Evolutionary conservation across 2,113 vertebrate species (phyloP).

Genomic region (Cygnus atratus): DNA sequence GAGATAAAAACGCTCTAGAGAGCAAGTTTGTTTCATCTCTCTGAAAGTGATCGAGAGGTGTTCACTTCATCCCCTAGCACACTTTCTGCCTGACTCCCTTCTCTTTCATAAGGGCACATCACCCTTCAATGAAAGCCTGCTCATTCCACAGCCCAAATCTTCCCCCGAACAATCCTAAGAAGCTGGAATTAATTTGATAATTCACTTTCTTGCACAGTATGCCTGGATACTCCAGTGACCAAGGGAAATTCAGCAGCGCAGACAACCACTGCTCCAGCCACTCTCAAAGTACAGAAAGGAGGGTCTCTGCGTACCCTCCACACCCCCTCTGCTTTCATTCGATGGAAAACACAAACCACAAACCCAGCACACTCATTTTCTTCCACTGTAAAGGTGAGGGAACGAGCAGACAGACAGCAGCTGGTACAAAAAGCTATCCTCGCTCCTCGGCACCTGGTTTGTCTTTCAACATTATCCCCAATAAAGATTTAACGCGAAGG

Average conservation of each 20-base stretch:
- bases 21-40: not conserved
- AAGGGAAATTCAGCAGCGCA: not conserved
- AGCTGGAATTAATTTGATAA: not conserved
- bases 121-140: not conserved
- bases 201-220: not conserved
- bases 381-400: not conserved
- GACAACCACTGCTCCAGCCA: not conserved
- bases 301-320: not conserved
- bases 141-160: not conserved
- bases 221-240: not conserved
- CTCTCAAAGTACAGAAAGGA: not conserved
- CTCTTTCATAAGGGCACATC: not conserved
- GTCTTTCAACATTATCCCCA: not conserved
- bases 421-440: not conserved
- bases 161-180: not conserved
- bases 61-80: not conserved
- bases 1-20: not conserved
- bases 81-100: not conserved
- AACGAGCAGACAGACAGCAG: not conserved
- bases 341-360: not conserved
- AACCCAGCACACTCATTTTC: not conserved
- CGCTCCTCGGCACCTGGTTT: not conserved
- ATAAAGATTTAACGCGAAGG: not conserved
- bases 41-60: not conserved
- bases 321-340: not conserved